phyloP scores from a whole-genome alignment of 2,797 vertebrate genomes.

The Enteromius afrohamiltoni region DNA sequence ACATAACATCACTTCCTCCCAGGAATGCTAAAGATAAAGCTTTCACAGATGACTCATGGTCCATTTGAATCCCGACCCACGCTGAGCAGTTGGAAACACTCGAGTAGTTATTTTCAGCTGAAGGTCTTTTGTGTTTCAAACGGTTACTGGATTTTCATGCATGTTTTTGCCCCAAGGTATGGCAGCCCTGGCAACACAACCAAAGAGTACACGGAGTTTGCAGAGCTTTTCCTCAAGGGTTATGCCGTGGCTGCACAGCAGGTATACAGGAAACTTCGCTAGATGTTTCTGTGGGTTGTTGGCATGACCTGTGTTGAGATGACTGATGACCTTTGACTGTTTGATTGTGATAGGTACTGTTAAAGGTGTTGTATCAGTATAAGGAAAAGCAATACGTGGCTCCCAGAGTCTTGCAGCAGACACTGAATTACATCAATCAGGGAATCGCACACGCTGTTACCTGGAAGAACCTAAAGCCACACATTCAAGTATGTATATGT shows the following conservation, averaged over 20 bases:
- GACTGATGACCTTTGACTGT: constrained; percentile 35
- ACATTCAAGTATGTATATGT: constrained; percentile 88
- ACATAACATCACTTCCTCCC: background rate
- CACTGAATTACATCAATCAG: constrained; percentile 98
- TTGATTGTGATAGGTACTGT: constrained; percentile 83
- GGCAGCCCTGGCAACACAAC: constrained; percentile 99
- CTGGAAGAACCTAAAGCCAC: constrained; percentile 97
- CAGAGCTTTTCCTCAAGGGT: constrained; percentile 97
- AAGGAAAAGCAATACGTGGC: constrained; percentile 98
- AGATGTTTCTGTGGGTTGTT: background rate
- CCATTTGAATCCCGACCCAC: constrained; percentile 43
- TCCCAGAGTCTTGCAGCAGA: constrained; percentile 97
- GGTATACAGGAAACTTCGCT: constrained; percentile 70
- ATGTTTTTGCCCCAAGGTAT: constrained; percentile 79
- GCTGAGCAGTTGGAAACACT: constrained; percentile 43
- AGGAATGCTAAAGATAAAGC: constrained; percentile 22
- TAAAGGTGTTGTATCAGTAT: constrained; percentile 97
- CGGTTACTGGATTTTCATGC: constrained; percentile 11
- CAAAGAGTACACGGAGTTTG: constrained; percentile 98
- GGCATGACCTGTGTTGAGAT: background rate
- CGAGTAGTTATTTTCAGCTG: constrained; percentile 50
- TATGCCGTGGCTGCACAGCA: constrained; percentile 96
- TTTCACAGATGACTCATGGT: constrained; percentile 37
- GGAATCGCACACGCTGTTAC: constrained; percentile 97
- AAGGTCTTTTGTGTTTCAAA: constrained; percentile 36